Conservation (phyloP, 2,888 invertebrate genomes). For the Synergus japonicus region DNA sequence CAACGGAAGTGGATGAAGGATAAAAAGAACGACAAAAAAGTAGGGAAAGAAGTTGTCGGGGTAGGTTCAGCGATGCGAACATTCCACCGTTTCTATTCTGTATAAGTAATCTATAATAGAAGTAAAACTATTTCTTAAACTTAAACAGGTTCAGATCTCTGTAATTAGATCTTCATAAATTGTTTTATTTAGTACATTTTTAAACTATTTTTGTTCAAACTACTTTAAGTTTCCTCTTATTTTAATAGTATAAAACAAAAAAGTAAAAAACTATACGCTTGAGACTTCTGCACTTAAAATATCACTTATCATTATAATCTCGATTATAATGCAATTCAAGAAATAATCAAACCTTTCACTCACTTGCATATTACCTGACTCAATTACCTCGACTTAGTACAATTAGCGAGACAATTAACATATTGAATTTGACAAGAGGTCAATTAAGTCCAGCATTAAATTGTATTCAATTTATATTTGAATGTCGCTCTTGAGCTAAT, state of each 20-base stretch:
- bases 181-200: background rate
- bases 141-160: constrained; percentile 22
- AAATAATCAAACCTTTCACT: too few species aligned
- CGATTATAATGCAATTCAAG: too few species aligned
- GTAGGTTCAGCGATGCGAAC: background rate
- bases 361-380: background rate
- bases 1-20: constrained; percentile 37
- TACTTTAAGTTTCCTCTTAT: too few species aligned
- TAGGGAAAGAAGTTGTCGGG: background rate
- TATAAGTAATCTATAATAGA: background rate
- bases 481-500: background rate
- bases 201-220: too few species aligned
- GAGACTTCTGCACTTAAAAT: too few species aligned
- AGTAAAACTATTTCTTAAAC: constrained; percentile 15
- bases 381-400: background rate
- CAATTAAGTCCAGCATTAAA: background rate
- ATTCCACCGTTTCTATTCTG: background rate
- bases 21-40: constrained; percentile 32
- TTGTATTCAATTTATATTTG: constrained; percentile 21
- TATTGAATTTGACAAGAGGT: background rate
- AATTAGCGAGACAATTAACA: background rate
- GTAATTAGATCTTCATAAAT: background rate
- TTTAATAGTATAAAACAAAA: too few species aligned
- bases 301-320: too few species aligned
- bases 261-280: too few species aligned